Evolutionary conservation across 2,113 vertebrate species (phyloP), one percentile per base, ranked within the genome.

Genomic region (Chloebia gouldiae): DNA sequence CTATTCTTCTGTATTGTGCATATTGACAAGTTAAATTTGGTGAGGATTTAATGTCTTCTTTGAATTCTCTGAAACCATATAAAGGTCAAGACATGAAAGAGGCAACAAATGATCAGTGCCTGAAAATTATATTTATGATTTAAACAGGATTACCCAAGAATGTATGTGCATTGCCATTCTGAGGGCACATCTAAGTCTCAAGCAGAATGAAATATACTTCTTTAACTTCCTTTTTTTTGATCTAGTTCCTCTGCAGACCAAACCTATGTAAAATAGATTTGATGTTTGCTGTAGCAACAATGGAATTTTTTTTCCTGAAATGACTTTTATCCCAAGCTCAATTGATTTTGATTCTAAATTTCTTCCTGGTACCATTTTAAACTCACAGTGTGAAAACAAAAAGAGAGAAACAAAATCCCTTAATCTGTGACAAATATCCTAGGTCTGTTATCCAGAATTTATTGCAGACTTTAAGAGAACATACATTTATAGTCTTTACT

Each of bases 1-100:
- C 44, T 31, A 37, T 88, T 80, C 40, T 28, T 80, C 56, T 63
- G 22, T 23, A 50, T 77, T 91, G 39, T 78, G 28, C 42, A 13
- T 83, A 56, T 64, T 88, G 50, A 56, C 60, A 88, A 71, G 54
- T 66, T 86, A 81, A 86, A 83, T 92, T 77, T 57, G 27, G 49
- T 87, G 79, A 77, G 45, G 66, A 86, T 91, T 95, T 92, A 65
- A 88, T 39, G 28, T 63, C 14, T 90, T 64, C 79, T 94, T 81
- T 88, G 64, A 81, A 75, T 66, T 53, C 49, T 83, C 69, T 81
- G 76, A 86, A 88, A 73, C 39, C n/a, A 59, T 42, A 75, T 21
- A 63, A 95, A 81, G 72, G 68, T 69, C 75, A 73, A 73, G 60
- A 82, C 57, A 77, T 65, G 23, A 90, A 93, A 91, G 47, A 82